Base-by-base conservation (phyloP, 1,140 invertebrate species). In the Leptinotarsa undecemlineata region DNA sequence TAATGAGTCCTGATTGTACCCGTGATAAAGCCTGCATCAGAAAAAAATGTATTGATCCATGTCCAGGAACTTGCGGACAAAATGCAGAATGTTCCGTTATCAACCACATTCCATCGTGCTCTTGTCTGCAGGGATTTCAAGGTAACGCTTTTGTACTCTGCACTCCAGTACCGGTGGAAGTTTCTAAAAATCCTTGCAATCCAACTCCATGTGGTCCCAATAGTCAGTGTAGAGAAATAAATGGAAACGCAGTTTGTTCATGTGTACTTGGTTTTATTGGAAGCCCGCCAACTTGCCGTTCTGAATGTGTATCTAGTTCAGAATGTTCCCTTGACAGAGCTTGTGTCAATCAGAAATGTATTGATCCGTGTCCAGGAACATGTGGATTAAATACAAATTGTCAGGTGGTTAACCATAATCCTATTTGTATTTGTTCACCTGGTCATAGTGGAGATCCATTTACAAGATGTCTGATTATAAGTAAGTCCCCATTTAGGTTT, bases 11-110 rank as follows among this genome's bases (percentile, higher is more conserved):
- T 47, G 91, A 92, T 83, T 92, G 91, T 85, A 84, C 89, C 4
- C 86, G 88, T 57, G 88, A 90, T 70, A 88, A 86, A 79, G 90
- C 93, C 3, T 95, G 94, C 78, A 89, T 93, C 19, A 88, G 88
- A 75, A 90, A 91, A 78, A 92, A 92, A 86, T 95, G 94, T 82
- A 84, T 88, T 47, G 92, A 95, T 84, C 93, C 93, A 20, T 95
- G 93, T 82, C 86, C 87, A 19, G 91, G 90, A 71, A 89, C 89
- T 21, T 94, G 93, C 84, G 92, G 92, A 0, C 86, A 89, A 68
- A 90, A 90, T 81, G 91, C 92, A 19, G 83, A 88, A 71, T 94
- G 93, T 81, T 86, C 88, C 26, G 90, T 93, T 1, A 87, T 90
- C 68, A 92, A 93, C 81, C 92, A 94, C 81, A 89, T 90, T 33